Percentiles rank a stretch among this genome's conserved stretches.
phyloP scores from a whole-genome alignment of 2,888 invertebrate species.

The Octonoba sinensis region DNA sequence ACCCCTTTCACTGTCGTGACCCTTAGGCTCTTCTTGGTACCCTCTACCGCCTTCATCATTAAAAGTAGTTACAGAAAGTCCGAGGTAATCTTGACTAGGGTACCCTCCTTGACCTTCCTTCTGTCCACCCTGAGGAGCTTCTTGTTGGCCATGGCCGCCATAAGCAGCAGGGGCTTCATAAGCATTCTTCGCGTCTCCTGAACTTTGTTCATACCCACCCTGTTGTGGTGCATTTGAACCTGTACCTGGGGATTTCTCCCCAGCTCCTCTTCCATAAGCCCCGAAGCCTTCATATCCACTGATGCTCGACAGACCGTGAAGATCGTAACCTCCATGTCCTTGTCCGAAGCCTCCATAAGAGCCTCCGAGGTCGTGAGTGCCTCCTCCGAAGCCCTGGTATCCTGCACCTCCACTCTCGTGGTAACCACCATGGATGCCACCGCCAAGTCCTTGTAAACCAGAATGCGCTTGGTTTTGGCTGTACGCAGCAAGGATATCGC shows the following conservation, averaged over 20 bases:
- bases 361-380: conserved; percentile 22
- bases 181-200: background rate
- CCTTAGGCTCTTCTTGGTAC: conserved; percentile 7
- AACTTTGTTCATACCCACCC: conserved; percentile 10
- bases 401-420: conserved; percentile 8
- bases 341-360: conserved; percentile 10
- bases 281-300: conserved; percentile 11
- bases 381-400: conserved; percentile 21
- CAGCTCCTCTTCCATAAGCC: conserved; percentile 40
- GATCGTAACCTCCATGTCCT: conserved; percentile 24
- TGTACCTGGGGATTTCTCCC: background rate
- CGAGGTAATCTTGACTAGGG: conserved; percentile 25
- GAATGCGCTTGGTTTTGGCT: conserved; percentile 36
- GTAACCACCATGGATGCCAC: conserved; percentile 41
- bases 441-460: conserved; percentile 33
- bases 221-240: background rate
- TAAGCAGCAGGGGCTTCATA: background rate
- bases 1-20: conserved; percentile 2
- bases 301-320: conserved; percentile 3
- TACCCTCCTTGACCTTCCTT: background rate
- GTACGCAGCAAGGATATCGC: conserved; percentile 33
- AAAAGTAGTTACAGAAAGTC: conserved; percentile 43
- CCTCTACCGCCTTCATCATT: conserved; percentile 50
- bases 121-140: background rate
- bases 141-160: background rate